Base-by-base conservation (phyloP, 2,797 vertebrate genomes). In the Characodon lateralis region DNA sequence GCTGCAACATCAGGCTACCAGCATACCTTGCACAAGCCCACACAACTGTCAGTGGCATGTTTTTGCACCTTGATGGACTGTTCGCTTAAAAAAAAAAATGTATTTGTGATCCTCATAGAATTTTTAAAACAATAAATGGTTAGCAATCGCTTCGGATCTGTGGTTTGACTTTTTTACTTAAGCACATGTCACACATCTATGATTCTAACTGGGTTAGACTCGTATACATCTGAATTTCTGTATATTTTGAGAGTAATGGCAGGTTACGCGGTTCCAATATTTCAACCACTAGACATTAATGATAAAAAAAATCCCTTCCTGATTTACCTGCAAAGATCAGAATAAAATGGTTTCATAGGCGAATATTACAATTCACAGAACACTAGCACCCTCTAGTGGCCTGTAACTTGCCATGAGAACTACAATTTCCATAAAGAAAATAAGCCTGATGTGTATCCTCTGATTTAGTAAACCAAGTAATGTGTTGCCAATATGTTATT, bases 121-220 rank as follows among this genome's bases (percentile, higher is more conserved):
- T 93, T 94, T 94, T 91, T 90, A 87, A 88, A 86, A 87, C 84
- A 95, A 94, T 95, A 95, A 96, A 96, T 95, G 92, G 94, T 93
- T 91, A 91, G 83, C 88, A 94, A 94, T 75, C 90, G 85, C 87
- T 88, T 78, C 71, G 73, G 71, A 81, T 79, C 72, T 83, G 61
- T 82, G 78, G 69, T 76, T 74, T 77, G 24, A 26, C 7, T 69
- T 12, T 78, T 1, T 72, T 26, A 70, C 75, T 2, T 39, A 9
- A 71, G 2, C 0, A 26, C 26, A 18, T 61, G 13, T 31, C n/a
- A 48, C 13, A 59, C 16, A 13, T 59, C 7, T 18, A 69, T 26
- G 13, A 69, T n/a, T 46, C 13, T 69, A 13, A 69, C 66, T 13
- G 13, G 24, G 10, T 43, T 69, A 31, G 31, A 31, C 31, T 31